Evolutionary conservation across 2,888 invertebrate genomes (phyloP), one percentile per base, ranked within the genome.

Genomic region (Mongoloraphidia duomilia): DNA sequence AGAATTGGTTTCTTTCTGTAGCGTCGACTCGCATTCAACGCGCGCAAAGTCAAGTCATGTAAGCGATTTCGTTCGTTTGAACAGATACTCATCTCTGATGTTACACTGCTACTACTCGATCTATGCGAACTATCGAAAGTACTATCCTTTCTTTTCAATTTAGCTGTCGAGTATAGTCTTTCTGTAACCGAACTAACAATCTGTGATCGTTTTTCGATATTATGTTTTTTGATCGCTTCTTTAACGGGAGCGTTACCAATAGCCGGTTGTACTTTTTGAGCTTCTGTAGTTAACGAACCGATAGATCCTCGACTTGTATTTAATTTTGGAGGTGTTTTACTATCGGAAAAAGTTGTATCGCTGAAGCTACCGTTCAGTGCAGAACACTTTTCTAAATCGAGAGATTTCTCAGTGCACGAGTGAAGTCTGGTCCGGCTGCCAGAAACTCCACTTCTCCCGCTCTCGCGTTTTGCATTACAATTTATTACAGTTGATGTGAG

Each of bases 131-230:
- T 38, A 34, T 37, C 54, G 56, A 46, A 50, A 55, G 9, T 39
- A 57, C 49, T 14, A 43, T 37, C 43, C 68, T 67, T 74, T 66
- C 69, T 74, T 68, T 67, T 77, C 67, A 61, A 72, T 63, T 71
- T 77, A 34, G 72, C 55, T 55, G 63, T 79, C 1, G 76, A 72
- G 60, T 82, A 83, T 11, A 83, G 65, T 56, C 82, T 68, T 56
- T 77, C 76, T 3, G 83, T 83, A 3, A 83, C 83, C 0, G 81
- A 80, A 4, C 82, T 80, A 3, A 83, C 80, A 46, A 82, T 81
- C 64, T 81, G 79, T 14, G 81, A 77, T 58, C 81, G 67, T 60
- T 77, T 76, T 40, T 70, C 58, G 39, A 70, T 66, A 61, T 66
- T 67, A 45, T 62, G 64, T 43, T 61, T 58, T 39, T 70, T 62